Conservation (phyloP, 2,797 vertebrate species). For the Tadarida brasiliensis region DNA sequence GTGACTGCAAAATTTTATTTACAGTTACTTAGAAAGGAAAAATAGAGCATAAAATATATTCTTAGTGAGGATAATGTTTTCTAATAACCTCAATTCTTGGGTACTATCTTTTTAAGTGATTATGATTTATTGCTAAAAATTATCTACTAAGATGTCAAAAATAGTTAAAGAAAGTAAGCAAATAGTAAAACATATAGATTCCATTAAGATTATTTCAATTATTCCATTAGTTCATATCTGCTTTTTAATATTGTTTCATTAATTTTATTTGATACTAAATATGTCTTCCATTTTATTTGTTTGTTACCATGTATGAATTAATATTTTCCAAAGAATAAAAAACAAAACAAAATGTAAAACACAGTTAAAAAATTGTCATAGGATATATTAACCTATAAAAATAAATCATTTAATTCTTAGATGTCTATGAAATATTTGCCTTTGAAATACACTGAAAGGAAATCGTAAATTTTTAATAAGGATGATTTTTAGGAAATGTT, state of each 20-base stretch:
- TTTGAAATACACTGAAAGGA: background rate
- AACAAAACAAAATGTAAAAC: background rate
- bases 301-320: background rate
- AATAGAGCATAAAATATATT: background rate
- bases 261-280: background rate
- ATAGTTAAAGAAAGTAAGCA: background rate
- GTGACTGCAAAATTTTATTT: background rate
- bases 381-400: background rate
- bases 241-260: background rate
- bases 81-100: background rate
- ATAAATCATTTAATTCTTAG: background rate
- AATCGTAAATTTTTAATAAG: background rate
- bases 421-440: background rate
- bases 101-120: background rate
- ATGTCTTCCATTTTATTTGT: background rate
- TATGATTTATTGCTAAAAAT: background rate
- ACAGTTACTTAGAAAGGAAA: background rate
- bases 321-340: background rate
- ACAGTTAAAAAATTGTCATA: background rate
- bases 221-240: background rate
- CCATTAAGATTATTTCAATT: background rate
- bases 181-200: background rate
- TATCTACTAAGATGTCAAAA: background rate
- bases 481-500: background rate
- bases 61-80: background rate